Base-by-base conservation (phyloP, 2,888 invertebrate species). In the Cyaniris semiargus region DNA sequence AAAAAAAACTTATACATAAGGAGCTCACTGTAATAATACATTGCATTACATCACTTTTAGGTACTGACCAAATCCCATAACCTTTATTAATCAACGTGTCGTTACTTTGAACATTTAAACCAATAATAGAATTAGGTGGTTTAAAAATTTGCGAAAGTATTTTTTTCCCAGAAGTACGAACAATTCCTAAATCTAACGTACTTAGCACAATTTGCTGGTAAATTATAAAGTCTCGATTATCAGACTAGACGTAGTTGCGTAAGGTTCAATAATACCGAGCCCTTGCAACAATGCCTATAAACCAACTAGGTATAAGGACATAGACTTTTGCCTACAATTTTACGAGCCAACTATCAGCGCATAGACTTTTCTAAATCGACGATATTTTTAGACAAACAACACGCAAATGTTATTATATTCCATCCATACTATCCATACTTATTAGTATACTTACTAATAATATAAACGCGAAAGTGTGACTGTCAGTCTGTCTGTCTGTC, bases 41-140 rank as follows among this genome's bases (percentile, higher is more conserved):
- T 27, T 53, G 2, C 0, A 44, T 74, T 74, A 53, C 74, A 74
- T 74, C 74, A 74, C 38, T 71, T 53, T 53, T 72, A 2, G 60
- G 60, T 66, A 23, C 60, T 66, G 23, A 13, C 27, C 23, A 66
- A 66, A 66, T 66, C 23, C 10, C 5, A 13, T 13, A 23, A 23
- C 27, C 58, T 21, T 53, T 18, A 18, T 53, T 53, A 21, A 58
- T 18, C 7, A 56, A 56, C 6, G 5, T 7, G 7, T 56, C n/a
- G 1, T 7, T 6, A n/a, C n/a, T 56, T 56, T 58, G 21, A 21
- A 58, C 18, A 58, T 58, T 21, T n/a, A 7, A 8, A n/a, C 58
- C 21, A 58, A 53, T 21, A 21, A 58, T 8, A 53, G 13, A 53
- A 53, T 5, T 53, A 18, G 13, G 48, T 48, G n/a, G 58, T 58